Evolutionary conservation across 2,113 vertebrate genomes (phyloP), one percentile per base, ranked within the genome.

Genomic region (Osmerus mordax): DNA sequence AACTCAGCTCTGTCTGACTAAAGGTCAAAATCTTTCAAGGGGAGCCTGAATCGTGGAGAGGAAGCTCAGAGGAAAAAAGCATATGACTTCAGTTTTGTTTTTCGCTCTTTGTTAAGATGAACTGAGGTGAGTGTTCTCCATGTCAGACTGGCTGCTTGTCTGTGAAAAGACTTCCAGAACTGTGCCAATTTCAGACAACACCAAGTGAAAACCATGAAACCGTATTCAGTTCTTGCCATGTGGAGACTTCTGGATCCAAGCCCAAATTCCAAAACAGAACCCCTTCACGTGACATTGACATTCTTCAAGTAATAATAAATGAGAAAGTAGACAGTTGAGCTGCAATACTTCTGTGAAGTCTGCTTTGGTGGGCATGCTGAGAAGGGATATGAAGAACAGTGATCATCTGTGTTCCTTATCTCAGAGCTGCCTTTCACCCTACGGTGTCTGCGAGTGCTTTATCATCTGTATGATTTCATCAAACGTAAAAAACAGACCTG

Each of bases 161-260:
- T 64, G 19, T 55, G 16, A 23, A 53, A 23, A 25, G 65, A 71
- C 68, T 71, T 73, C 11, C 11, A 2, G n/a, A 56, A 70, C 41
- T 61, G 23, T 53, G 23, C 53, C 18, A 6, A 72, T 47, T 36
- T 54, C 67, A 63, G 14, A 47, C 53, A 55, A 51, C 23, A 18
- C 15, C 29, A 73, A 19, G 51, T 63, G 65, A 74, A 59, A 25
- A 9, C 13, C 52, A 53, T 65, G 15, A 28, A 32, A 51, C 66
- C 18, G 11, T 59, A 23, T 25, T 51, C 70, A 18, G 36, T 8
- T 21, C 23, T 65, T 69, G 65, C 61, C 61, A 61, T 36, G 32
- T 36, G n/a, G 58, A 29, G 15, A 32, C 28, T 67, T 52, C 32
- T 52, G 15, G 54, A 51, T 12, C 4, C 21, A 15, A 9, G 29